Percentiles rank a stretch among this genome's conserved stretches.
Evolutionary conservation across 2,797 vertebrate species (phyloP).

Genomic region (Peromyscus nudipes): DNA sequence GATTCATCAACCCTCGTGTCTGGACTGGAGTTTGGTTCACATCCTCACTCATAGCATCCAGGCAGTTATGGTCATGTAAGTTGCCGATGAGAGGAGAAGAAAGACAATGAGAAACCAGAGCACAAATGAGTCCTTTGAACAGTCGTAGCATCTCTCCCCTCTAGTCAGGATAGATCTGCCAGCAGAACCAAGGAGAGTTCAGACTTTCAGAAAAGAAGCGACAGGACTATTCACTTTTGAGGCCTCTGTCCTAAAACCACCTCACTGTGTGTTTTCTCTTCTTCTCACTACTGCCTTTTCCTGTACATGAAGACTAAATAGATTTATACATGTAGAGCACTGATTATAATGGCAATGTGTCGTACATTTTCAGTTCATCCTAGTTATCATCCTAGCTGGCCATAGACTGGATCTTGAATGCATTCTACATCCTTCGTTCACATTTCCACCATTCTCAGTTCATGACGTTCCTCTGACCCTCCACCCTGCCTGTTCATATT

Average conservation of each 20-base stretch:
- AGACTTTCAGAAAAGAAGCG: background rate
- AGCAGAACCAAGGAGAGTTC: background rate
- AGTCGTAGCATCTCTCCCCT: background rate
- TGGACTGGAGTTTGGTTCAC: background rate
- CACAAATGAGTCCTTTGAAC: too few relatives aligned
- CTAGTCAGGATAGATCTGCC: background rate
- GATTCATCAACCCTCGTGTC: background rate
- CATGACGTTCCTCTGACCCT: background rate
- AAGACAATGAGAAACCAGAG: background rate
- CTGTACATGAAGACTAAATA: background rate
- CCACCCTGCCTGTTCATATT: accelerated
- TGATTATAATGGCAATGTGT: background rate
- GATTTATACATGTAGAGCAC: background rate
- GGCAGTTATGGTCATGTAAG: background rate
- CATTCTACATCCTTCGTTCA: background rate
- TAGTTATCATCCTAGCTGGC: background rate
- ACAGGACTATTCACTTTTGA: background rate
- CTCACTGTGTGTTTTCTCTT: background rate
- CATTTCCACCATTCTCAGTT: background rate
- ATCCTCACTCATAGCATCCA: background rate
- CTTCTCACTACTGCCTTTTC: background rate
- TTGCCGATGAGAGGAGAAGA: too few relatives aligned
- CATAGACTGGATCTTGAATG: too few relatives aligned
- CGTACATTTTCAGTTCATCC: background rate
- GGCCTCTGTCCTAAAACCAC: too few relatives aligned